A percentile compares a stretch with the other conserved stretches of the same genome.
Evolutionary conservation across 35 echinoderm and acorn worm species (phyloP).

Genomic region (Amphiura filiformis): DNA sequence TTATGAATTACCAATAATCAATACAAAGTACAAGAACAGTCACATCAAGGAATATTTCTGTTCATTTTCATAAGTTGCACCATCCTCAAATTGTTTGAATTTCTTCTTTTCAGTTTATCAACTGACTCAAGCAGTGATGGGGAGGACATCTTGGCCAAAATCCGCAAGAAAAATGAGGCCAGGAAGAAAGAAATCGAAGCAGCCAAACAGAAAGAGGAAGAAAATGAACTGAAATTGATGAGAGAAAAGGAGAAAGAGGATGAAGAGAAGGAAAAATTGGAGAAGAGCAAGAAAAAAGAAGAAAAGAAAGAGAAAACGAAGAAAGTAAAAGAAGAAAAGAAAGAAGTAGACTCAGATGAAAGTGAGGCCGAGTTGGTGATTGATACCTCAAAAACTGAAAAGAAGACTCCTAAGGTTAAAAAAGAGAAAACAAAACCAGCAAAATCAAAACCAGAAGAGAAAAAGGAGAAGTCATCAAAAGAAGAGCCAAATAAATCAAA

Average conservation of each 20-base stretch:
- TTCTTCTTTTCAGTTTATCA: constrained; percentile 27
- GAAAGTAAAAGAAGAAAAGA: constrained; percentile 23
- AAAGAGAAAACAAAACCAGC: constrained; percentile 47
- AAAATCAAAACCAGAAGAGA: constrained; percentile 35
- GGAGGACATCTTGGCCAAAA: constrained; percentile 42
- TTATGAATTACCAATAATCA: too few relatives aligned
- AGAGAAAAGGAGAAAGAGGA: constrained; percentile 68
- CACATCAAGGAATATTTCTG: too few relatives aligned
- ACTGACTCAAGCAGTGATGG: constrained; percentile 48
- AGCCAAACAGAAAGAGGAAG: constrained; percentile 52
- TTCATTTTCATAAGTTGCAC: too few relatives aligned
- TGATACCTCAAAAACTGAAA: constrained; percentile 51
- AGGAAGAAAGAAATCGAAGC: constrained; percentile 66
- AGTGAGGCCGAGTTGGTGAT: background rate
- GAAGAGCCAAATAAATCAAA: constrained; percentile 18
- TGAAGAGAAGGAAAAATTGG: constrained; percentile 71
- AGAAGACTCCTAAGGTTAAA: constrained; percentile 65
- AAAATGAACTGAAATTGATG: constrained; percentile 59
- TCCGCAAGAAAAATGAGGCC: constrained; percentile 61
- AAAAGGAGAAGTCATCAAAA: constrained; percentile 18
- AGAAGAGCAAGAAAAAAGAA: constrained; percentile 78
- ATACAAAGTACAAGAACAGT: too few relatives aligned
- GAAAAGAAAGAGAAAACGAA: constrained; percentile 53
- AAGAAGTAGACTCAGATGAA: constrained; percentile 10
- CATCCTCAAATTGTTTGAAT: too few relatives aligned